Percentiles rank a stretch among this genome's conserved stretches.
These are phyloP conservation scores for Ostrea denselamellosa DNA, from an alignment of 1,140 invertebrate species.

Conservation along the genomic window DNA sequence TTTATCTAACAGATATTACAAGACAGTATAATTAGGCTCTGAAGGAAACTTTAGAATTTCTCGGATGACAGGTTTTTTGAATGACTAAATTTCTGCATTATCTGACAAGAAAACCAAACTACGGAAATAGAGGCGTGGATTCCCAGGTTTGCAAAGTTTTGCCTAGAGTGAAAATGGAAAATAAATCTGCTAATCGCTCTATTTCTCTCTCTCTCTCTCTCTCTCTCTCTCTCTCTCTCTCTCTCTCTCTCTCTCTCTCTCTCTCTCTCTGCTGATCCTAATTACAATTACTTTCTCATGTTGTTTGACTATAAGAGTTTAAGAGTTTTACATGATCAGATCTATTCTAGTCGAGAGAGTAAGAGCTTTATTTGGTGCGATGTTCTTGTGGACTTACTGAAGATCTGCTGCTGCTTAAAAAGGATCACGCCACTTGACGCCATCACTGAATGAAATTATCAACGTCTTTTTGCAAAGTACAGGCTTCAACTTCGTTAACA, in stretches of 20 bases:
- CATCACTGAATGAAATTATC: conserved; percentile 19
- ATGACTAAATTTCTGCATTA: conserved; percentile 24
- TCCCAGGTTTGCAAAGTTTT: background rate
- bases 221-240: conserved; percentile 34
- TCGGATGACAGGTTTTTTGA: conserved; percentile 36
- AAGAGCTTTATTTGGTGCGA: conserved; percentile 1
- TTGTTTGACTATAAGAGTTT: background rate
- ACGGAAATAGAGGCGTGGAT: conserved; percentile 1
- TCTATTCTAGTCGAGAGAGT: background rate
- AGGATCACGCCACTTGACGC: conserved; percentile 11
- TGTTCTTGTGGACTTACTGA: background rate
- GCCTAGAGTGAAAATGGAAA: background rate
- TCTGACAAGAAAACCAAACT: background rate
- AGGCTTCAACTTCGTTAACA: conserved; percentile 23
- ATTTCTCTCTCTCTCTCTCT: background rate
- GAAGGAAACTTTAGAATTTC: conserved; percentile 21
- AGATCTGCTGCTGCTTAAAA: background rate
- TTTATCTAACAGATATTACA: conserved; percentile 44
- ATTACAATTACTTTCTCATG: no score
- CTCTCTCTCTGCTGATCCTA: background rate
- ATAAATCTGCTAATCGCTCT: background rate
- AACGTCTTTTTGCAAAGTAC: background rate
- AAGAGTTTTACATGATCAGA: background rate
- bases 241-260: conserved; percentile 14
- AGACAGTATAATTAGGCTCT: conserved; percentile 22